phyloP scores from a whole-genome alignment of 2,888 invertebrate genomes.

The Nomada ruficornis region DNA sequence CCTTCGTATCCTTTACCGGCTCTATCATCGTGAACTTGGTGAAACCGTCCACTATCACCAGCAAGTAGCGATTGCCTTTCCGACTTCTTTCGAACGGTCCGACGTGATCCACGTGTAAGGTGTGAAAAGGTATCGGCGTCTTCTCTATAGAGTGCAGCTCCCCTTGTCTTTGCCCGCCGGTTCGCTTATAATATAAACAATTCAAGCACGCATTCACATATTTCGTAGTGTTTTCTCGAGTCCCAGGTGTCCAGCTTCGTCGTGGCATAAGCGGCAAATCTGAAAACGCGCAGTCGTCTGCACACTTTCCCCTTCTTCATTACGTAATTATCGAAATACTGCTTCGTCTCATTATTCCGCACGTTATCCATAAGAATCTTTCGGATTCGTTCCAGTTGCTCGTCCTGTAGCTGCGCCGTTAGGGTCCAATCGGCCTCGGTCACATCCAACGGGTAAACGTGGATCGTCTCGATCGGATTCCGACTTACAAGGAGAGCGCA shows the following conservation, averaged over 20 bases:
- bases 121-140: constrained; percentile 8
- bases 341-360: not conserved
- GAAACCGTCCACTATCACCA: constrained; percentile 12
- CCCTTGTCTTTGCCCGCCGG: not conserved
- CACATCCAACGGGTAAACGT: constrained; percentile 31
- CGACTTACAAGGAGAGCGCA: no score
- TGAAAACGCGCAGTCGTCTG: not conserved
- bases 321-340: constrained; percentile 31
- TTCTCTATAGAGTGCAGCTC: constrained; percentile 1
- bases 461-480: constrained; percentile 47
- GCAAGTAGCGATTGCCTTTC: not conserved
- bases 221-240: not conserved
- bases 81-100: constrained; percentile 14
- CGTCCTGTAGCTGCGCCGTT: constrained; percentile 42
- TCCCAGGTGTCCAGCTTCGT: not conserved
- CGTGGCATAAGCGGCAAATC: not conserved
- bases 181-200: constrained; percentile 2
- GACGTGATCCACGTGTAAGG: constrained; percentile 20
- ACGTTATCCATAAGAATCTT: constrained; percentile 36
- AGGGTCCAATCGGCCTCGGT: constrained; percentile 58
- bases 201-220: not conserved
- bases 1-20: not conserved
- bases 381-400: constrained; percentile 32
- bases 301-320: not conserved
- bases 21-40: not conserved